Evolutionary conservation across 1,140 invertebrate genomes (phyloP).

Genomic region (Pollicipes pollicipes): DNA sequence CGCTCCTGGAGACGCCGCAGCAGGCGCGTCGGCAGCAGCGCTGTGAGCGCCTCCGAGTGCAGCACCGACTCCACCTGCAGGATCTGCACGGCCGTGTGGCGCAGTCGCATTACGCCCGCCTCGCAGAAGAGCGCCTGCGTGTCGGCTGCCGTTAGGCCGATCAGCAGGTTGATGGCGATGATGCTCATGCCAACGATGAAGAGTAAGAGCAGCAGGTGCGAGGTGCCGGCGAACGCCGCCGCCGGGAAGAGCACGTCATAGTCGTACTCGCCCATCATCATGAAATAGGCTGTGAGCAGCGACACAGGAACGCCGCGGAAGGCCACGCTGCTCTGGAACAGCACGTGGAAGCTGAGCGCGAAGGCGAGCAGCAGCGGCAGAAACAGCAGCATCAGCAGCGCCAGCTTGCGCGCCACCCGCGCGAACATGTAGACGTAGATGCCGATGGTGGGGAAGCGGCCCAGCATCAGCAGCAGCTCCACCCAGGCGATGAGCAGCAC

Average conservation of each 20-base stretch:
- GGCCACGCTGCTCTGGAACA: not conserved
- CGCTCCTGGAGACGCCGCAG: not conserved
- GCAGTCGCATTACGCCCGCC: not conserved
- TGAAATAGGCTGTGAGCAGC: not conserved
- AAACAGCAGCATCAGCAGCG: not conserved
- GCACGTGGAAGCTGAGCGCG: not conserved
- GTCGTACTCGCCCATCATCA: not conserved
- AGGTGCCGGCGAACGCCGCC: not conserved
- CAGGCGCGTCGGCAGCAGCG: not conserved
- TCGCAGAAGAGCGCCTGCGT: not conserved
- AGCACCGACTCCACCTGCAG: not conserved
- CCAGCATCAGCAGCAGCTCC: not conserved
- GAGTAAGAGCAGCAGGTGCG: not conserved
- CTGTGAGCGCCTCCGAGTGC: not conserved
- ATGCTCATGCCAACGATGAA: not conserved
- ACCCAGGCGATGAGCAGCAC: not conserved
- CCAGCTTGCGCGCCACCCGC: not conserved
- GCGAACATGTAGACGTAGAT: not conserved
- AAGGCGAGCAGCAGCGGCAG: not conserved
- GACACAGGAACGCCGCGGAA: not conserved
- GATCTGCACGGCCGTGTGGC: not conserved
- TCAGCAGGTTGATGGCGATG: not conserved
- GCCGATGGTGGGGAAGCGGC: not conserved
- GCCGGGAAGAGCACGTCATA: not conserved
- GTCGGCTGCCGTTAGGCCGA: not conserved